These are phyloP conservation scores for Dilophus febrilis DNA, from an alignment of 2,888 invertebrate species.

Conservation along the genomic window DNA sequence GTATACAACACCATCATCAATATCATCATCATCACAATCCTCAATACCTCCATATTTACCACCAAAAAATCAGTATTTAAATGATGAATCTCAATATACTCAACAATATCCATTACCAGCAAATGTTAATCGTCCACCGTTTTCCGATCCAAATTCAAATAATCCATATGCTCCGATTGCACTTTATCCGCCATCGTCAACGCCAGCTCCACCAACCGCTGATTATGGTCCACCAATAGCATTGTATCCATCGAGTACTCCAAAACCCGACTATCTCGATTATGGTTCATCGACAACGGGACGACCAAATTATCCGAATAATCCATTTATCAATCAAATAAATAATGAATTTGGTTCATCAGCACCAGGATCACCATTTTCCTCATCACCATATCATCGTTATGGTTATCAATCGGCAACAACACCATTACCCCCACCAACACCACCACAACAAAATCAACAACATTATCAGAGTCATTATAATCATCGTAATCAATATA, in stretches of 20 bases:
- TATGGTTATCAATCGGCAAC: conserved; percentile 2
- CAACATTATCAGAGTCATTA: conserved; percentile 6
- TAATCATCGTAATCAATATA: conserved; percentile 7
- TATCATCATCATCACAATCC: conserved; percentile 10
- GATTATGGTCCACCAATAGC: conserved; percentile 8
- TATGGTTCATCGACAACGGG: neutral
- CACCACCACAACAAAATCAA: conserved; percentile 8
- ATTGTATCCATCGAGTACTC: conserved; percentile 5
- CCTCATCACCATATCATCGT: too few relatives aligned
- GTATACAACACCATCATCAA: conserved; percentile 12
- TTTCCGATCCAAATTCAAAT: conserved; percentile 8
- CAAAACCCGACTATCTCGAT: neutral
- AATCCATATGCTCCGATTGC: conserved; percentile 17
- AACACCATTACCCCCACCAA: conserved; percentile 5
- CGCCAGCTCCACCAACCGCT: conserved; percentile 18
- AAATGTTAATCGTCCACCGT: conserved; percentile 20
- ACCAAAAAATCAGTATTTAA: neutral
- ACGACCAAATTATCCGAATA: neutral
- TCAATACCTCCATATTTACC: conserved; percentile 11
- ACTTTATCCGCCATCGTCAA: conserved; percentile 15
- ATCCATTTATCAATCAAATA: conserved; percentile 2
- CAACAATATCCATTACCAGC: conserved; percentile 6
- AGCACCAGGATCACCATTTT: conserved; percentile 5
- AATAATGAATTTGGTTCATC: conserved; percentile 4
- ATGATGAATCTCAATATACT: neutral